Base-by-base conservation (phyloP, 2,113 vertebrate species). In the Bambusicola thoracicus region DNA sequence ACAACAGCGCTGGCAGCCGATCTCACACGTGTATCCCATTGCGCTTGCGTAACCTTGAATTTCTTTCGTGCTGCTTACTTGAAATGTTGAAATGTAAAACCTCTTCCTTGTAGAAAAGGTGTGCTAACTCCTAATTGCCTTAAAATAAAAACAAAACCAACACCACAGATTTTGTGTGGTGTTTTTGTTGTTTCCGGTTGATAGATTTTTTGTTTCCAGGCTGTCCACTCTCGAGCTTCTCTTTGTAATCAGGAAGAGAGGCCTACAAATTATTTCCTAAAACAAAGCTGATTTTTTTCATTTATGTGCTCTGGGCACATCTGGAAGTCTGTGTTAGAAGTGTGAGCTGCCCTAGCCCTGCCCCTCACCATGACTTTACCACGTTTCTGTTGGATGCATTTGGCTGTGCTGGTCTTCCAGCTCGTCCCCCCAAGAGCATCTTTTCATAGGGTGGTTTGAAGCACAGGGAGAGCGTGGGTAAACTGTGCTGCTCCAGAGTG, bases 41-140 rank as follows among this genome's bases (percentile, higher is more conserved):
- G 22, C 3, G 1, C 25, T 55, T 48, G 18, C 0, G 0, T 77
- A 55, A 36, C 38, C 43, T 65, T 43, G 46, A 30, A 16, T 69
- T 77, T 44, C 59, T 70, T 66, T 30, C 46, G 7, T 20, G 22
- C n/a, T 75, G 8, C 49, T 93, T 55, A 8, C 44, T 38, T 62
- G 73, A 77, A 76, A 66, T 62, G 44, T 27, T 78, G 84, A 85
- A 48, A 34, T 62, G 12, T 11, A 30, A 65, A 8, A 44, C 11
- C 32, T 85, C n/a, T 76, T 75, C 38, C 9, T 2, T 8, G 9
- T 55, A 82, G 72, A 85, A 66, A 77, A 78, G n/a, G 10, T 36
- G 27, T 53, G 20, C 72, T 75, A 76, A 73, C 51, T 79, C 21
- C 7, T 1, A n/a, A 3, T 8, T 10, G 5, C 19, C 44, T 58